These are phyloP conservation scores for Rhopilema esculentum DNA, from an alignment of 30 jellyfish, hydroid and myxozoan genomes.

Conservation along the genomic window DNA sequence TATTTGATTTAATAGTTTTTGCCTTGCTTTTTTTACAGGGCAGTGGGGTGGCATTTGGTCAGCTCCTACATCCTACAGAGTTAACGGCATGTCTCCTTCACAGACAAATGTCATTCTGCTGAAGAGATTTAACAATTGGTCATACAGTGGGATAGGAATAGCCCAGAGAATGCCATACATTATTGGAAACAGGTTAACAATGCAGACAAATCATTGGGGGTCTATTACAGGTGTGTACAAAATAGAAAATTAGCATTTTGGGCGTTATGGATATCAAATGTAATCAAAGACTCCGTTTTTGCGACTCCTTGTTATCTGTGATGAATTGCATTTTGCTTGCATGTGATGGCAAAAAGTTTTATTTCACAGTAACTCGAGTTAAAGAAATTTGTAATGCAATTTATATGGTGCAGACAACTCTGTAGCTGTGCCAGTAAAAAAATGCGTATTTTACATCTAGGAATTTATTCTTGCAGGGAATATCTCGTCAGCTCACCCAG, in stretches of 20 bases:
- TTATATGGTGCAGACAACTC: too few relatives aligned
- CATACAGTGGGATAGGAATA: neutral
- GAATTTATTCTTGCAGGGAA: slow-evolving; percentile 38
- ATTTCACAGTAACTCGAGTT: too few relatives aligned
- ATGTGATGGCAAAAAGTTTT: too few relatives aligned
- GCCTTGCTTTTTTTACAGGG: slow-evolving; percentile 39
- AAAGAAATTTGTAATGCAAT: too few relatives aligned
- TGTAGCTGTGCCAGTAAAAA: neutral
- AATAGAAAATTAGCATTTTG: neutral
- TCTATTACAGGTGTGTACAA: slow-evolving; percentile 46
- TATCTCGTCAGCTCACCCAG: slow-evolving; percentile 20
- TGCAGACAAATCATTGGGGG: slow-evolving; percentile 23
- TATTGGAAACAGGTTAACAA: slow-evolving; percentile 22
- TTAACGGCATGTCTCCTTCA: slow-evolving; percentile 19
- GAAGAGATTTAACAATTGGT: slow-evolving; percentile 72
- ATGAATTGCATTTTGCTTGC: too few relatives aligned
- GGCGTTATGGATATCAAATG: too few relatives aligned
- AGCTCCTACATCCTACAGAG: slow-evolving; percentile 39
- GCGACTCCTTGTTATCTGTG: too few relatives aligned
- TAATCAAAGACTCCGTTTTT: too few relatives aligned
- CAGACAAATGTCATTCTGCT: slow-evolving; percentile 56
- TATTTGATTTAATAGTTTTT: too few relatives aligned
- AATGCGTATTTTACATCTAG: neutral
- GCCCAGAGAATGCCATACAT: slow-evolving; percentile 58
- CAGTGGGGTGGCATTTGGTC: slow-evolving; percentile 79